phyloP scores from a whole-genome alignment of 2,888 invertebrate species.

The Cecidostiba fungosa region DNA sequence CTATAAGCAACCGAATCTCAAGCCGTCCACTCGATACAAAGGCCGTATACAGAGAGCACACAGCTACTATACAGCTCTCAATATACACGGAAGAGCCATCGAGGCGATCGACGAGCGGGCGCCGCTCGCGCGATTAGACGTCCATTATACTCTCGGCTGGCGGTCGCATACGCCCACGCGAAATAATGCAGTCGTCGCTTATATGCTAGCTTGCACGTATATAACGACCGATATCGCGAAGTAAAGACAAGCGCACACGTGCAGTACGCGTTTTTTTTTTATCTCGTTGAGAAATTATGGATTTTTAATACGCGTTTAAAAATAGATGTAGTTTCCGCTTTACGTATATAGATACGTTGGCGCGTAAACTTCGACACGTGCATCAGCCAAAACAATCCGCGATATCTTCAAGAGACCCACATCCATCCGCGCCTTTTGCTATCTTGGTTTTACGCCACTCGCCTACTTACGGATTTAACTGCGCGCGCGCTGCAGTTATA shows the following conservation, averaged over 20 bases:
- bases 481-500: not conserved
- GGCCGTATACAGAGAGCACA: too few species aligned
- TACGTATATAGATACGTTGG: not conserved
- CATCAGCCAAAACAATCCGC: not conserved
- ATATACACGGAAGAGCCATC: constrained; percentile 25
- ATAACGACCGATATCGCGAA: not conserved
- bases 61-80: not conserved
- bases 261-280: not conserved
- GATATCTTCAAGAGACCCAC: not conserved
- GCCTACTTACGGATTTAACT: constrained; percentile 60
- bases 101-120: constrained; percentile 18
- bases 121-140: constrained; percentile 51
- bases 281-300: not conserved
- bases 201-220: not conserved
- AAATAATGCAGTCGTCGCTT: constrained; percentile 26
- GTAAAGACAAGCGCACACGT: not conserved
- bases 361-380: too few species aligned
- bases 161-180: constrained; percentile 35
- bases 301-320: not conserved
- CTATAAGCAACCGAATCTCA: too few species aligned
- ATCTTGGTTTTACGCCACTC: constrained; percentile 51
- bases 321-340: not conserved
- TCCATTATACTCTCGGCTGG: constrained; percentile 5
- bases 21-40: too few species aligned
- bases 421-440: constrained; percentile 6